phyloP scores from a whole-genome alignment of 1,140 invertebrate genomes.

The Rhopalosiphum padi region DNA sequence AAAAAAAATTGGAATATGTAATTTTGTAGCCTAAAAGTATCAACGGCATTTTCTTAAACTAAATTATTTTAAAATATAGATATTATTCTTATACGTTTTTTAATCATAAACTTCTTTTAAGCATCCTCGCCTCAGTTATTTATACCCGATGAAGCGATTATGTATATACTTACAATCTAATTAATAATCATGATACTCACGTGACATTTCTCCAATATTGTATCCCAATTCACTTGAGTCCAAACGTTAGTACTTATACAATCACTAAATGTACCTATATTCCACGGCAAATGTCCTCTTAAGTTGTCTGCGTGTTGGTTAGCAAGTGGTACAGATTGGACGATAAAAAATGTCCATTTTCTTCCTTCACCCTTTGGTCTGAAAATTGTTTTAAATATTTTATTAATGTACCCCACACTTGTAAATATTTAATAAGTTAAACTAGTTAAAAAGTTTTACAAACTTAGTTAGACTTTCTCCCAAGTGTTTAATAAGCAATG shows the following conservation, averaged over 20 bases:
- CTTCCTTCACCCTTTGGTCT: slow-evolving; percentile 71
- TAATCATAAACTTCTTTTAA: too few relatives aligned
- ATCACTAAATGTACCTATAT: slow-evolving; percentile 67
- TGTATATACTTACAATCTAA: background rate
- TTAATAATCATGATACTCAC: slow-evolving; percentile 63
- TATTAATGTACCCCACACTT: background rate
- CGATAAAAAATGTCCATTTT: slow-evolving; percentile 77
- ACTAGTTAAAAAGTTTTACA: too few relatives aligned
- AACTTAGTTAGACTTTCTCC: slow-evolving; percentile 66
- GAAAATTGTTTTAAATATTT: background rate
- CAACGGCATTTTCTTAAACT: too few relatives aligned
- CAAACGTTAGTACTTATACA: slow-evolving; percentile 74
- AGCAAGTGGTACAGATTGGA: slow-evolving; percentile 83
- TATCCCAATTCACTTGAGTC: slow-evolving; percentile 71
- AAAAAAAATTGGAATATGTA: too few relatives aligned
- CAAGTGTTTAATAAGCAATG: slow-evolving; percentile 78
- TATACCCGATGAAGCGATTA: too few relatives aligned
- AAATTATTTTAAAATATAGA: too few relatives aligned
- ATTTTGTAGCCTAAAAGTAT: too few relatives aligned
- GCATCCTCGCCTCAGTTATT: too few relatives aligned
- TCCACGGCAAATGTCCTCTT: slow-evolving; percentile 67
- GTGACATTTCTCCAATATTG: slow-evolving; percentile 70
- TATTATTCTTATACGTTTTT: too few relatives aligned
- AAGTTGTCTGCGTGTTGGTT: slow-evolving; percentile 78
- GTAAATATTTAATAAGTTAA: background rate